Conservation (phyloP, 2,113 vertebrate genomes). For the Tiliqua scincoides region DNA sequence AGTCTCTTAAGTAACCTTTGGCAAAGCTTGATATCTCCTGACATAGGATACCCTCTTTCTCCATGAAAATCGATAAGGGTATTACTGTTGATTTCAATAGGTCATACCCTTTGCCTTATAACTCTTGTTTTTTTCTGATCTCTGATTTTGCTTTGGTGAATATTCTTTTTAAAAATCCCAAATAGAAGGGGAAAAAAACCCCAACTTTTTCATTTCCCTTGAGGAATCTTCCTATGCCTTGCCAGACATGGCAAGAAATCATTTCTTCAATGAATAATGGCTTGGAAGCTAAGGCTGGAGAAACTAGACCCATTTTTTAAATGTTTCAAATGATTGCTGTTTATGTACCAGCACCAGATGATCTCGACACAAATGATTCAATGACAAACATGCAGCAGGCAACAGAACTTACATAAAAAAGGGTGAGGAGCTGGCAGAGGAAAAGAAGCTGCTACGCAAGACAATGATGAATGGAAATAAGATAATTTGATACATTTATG, state of each 20-base stretch:
- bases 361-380: background rate
- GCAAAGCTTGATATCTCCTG: background rate
- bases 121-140: background rate
- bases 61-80: background rate
- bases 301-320: background rate
- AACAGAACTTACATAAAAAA: slow-evolving; percentile 5
- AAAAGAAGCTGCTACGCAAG: background rate
- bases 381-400: background rate
- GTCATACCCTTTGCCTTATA: background rate
- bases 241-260: background rate
- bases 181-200: background rate
- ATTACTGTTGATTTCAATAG: background rate
- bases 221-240: background rate
- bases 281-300: background rate
- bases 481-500: background rate
- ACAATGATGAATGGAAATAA: background rate
- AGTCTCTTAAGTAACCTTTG: background rate
- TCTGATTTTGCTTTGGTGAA: background rate
- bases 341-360: background rate
- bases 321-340: background rate
- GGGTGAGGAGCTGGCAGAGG: accelerated
- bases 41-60: background rate
- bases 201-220: background rate
- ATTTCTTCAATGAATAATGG: slow-evolving; percentile 1
- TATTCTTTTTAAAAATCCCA: background rate